Evolutionary conservation across 2,113 vertebrate species (phyloP), one percentile per base, ranked within the genome.

Genomic region (Zootoca vivipara): DNA sequence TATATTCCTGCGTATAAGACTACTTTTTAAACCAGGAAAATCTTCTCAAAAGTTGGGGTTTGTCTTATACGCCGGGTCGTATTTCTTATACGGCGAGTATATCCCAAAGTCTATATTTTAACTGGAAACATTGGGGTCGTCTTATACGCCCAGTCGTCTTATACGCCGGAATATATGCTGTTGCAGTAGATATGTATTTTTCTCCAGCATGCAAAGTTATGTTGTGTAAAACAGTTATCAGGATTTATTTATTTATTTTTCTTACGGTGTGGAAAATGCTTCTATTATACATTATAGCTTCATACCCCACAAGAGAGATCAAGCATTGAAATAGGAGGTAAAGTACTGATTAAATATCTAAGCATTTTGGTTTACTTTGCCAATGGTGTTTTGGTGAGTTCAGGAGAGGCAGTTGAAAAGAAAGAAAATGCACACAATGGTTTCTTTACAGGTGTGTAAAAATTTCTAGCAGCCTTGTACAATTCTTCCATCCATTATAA

Each of bases 261-360:
- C 1, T 30, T 33, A 42, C 46, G 52, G 13, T 18, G 1, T 86
- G 18, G 64, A 64, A 74, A 65, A 52, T 52, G 13, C 52, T 69
- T 22, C 78, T 86, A 2, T 40, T 62, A 35, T 30, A 33, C 15
- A 78, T 20, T 38, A 64, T 35, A 35, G 18, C 73, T 0, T 4
- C 3, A 67, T 84, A 75, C 7, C 75, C 73, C 72, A n/a, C 85
- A 56, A 52, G 83, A 85, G 18, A 7, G 33, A 33, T 38, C 8
- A 70, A 35, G 9, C 22, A 52, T 91, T 90, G 73, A 64, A 67
- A 35, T 52, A 75, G n/a, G 85, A 35, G 69, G 65, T 35, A 82
- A 46, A 42, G 10, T 28, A 74, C 52, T 58, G 13, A n/a, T 56
- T 3, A 82, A 15, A 18, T 40, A n/a, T 16, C 56, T 38, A 56